Evolutionary conservation across 2,888 invertebrate genomes (phyloP), one percentile per base, ranked within the genome.

Genomic region (Polyploca ridens): DNA sequence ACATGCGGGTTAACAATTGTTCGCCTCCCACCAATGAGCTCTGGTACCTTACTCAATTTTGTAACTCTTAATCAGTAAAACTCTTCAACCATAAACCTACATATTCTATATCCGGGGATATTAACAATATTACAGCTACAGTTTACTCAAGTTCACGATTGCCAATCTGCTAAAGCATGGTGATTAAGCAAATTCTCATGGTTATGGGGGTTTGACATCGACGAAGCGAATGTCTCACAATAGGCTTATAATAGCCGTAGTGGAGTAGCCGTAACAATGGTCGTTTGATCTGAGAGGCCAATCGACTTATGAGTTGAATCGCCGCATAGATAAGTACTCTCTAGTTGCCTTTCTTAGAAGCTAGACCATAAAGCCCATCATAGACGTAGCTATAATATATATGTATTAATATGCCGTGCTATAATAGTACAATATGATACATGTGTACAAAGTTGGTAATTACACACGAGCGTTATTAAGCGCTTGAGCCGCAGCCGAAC

Each of bases 101-200:
- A 44, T 44, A 44, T 44, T 35, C 7, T 35, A 35, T 35, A 6
- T 27, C 27, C 27, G 2, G 27, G 27, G 27, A 27, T 27, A 27
- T 27, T 27, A 27, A 27, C 27, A 27, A 27, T 27, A 27, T 27
- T 2, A 27, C 27, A 27, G 27, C 27, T 27, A 27, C 27, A 27
- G 27, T 27, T 27, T 27, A 54, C 7, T 54, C 10, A 19, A 54
- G 54, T 54, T 54, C 2, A 54, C 54, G 19, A 54, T 54, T 54
- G 16, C 10, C 54, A 54, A 54, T 68, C 19, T 54, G 19, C 54
- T 19, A 54, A 54, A 54, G 19, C 63, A 65, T 62, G 62, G 11
- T 61, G 67, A 46, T 54, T 10, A 54, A 19, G 54, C 19, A 19
- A 54, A 16, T 19, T 19, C 54, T 54, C 10, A 54, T 54, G 19